A percentile compares a stretch with the other conserved stretches of the same genome.
Conservation (phyloP, 1,140 invertebrate genomes). For the Dysdera silvatica region DNA sequence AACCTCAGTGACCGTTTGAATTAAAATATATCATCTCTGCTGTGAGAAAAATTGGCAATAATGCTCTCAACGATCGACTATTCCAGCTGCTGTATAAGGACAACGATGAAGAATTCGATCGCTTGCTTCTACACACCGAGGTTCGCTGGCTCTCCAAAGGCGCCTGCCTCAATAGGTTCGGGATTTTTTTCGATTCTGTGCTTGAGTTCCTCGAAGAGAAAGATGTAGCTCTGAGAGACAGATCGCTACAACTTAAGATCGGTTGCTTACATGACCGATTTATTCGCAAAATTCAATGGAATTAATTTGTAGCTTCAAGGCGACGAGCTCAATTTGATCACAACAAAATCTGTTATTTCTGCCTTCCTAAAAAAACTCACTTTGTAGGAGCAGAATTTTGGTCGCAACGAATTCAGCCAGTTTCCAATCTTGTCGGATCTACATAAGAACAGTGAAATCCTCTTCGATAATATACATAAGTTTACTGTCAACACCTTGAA, state of each 20-base stretch:
- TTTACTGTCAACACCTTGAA: conserved; percentile 4
- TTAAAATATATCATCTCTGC: conserved; percentile 27
- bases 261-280: conserved; percentile 1
- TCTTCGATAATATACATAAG: background rate
- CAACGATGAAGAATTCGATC: conserved; percentile 32
- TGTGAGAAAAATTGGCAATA: conserved; percentile 22
- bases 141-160: conserved; percentile 23
- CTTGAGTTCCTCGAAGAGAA: background rate
- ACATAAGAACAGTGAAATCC: background rate
- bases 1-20: conserved; percentile 24
- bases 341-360: conserved; percentile 24
- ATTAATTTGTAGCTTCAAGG: conserved; percentile 29
- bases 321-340: conserved; percentile 27
- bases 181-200: conserved; percentile 22
- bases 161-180: conserved; percentile 26
- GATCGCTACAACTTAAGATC: conserved; percentile 8
- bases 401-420: background rate
- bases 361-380: conserved; percentile 24
- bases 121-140: conserved; percentile 12
- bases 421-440: conserved; percentile 8
- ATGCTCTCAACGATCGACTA: conserved; percentile 29
- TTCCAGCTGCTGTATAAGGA: conserved; percentile 27
- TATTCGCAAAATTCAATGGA: conserved; percentile 27
- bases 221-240: background rate
- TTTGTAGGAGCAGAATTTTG: conserved; percentile 25